Percentiles rank a stretch among this genome's conserved stretches.
Evolutionary conservation across 2,113 vertebrate genomes (phyloP).

Genomic region (Siniperca chuatsi): DNA sequence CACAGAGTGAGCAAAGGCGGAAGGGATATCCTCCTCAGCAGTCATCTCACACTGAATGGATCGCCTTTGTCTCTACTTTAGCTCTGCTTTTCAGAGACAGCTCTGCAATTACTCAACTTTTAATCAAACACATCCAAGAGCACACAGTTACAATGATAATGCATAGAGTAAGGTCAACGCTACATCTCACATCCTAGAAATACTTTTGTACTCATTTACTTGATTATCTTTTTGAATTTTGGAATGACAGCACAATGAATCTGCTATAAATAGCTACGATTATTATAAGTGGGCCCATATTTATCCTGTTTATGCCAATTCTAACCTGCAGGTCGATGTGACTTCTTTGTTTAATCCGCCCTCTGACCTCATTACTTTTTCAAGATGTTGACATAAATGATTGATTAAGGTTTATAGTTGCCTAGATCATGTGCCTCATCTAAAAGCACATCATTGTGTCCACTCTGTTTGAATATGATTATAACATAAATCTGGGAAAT

Average conservation of each 20-base stretch:
- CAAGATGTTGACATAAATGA: constrained; percentile 67
- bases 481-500: constrained; percentile 28
- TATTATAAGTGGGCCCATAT: constrained; percentile 11
- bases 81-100: constrained; percentile 48
- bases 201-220: constrained; percentile 13
- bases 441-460: constrained; percentile 26
- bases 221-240: constrained; percentile 43
- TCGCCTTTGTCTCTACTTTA: constrained; percentile 58
- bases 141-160: background rate
- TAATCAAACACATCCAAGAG: constrained; percentile 41
- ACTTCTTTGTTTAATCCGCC: constrained; percentile 24
- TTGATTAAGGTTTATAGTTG: constrained; percentile 41
- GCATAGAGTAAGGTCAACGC: background rate
- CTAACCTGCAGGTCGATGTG: constrained; percentile 5
- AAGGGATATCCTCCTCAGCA: constrained; percentile 67
- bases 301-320: constrained; percentile 16
- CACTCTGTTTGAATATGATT: constrained; percentile 45
- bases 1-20: constrained; percentile 42
- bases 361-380: constrained; percentile 59
- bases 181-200: background rate
- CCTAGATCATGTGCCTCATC: constrained; percentile 5
- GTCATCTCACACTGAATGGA: constrained; percentile 40
- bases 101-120: constrained; percentile 61
- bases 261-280: constrained; percentile 5
- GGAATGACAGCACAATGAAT: background rate